Conservation (phyloP, 2,797 vertebrate species). For the Neostethus bicornis region DNA sequence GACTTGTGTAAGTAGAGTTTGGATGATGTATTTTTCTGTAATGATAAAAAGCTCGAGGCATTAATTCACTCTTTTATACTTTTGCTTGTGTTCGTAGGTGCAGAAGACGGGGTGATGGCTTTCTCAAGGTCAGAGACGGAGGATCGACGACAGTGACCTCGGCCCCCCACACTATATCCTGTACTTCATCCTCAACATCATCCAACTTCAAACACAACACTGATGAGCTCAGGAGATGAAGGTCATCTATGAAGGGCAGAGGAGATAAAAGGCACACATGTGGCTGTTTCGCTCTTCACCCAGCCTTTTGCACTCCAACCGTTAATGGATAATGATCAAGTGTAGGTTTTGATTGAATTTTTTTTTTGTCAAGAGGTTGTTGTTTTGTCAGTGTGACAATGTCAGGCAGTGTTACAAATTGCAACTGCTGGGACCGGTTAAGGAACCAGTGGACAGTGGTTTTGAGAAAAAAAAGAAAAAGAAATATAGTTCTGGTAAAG, state of each 20-base stretch:
- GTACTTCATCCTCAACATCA: constrained; percentile 47
- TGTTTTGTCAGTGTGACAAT: constrained; percentile 39
- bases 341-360: constrained; percentile 15
- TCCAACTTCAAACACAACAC: constrained; percentile 61
- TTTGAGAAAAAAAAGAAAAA: constrained; percentile 65
- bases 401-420: constrained; percentile 59
- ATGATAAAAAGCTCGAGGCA: no score
- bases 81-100: constrained; percentile 79
- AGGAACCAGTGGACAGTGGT: constrained; percentile 56
- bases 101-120: constrained; percentile 98
- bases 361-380: constrained; percentile 1
- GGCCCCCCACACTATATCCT: constrained; percentile 35
- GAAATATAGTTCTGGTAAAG: constrained; percentile 52
- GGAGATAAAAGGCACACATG: constrained; percentile 51
- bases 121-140: constrained; percentile 98
- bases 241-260: constrained; percentile 27
- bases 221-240: constrained; percentile 72
- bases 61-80: neutral
- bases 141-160: constrained; percentile 93
- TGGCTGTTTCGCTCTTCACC: constrained; percentile 47
- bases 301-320: constrained; percentile 36
- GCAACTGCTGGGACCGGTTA: constrained; percentile 55
- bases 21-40: no score
- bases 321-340: constrained; percentile 59
- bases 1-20: no score